Base-by-base conservation (phyloP, 2,797 vertebrate genomes). In the Tragopan temminckii region DNA sequence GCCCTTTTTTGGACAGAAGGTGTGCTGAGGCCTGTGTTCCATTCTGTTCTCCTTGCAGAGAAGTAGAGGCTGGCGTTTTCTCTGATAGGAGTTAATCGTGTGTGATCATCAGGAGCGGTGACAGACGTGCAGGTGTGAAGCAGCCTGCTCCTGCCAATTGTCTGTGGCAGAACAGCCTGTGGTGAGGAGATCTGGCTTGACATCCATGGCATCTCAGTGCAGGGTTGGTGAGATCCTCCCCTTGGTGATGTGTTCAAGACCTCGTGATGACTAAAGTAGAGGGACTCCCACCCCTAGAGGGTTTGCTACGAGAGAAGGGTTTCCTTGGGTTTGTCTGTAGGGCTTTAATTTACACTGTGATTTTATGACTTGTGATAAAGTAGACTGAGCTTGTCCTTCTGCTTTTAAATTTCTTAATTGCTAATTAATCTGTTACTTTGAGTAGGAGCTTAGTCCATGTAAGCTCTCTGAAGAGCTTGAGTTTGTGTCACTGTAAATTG, bases 231-330 rank as follows among this genome's bases (percentile, higher is more conserved):
- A 59, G 52, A 33, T 36, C 35, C 53, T 75, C 27, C 35, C 77
- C 46, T 55, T 80, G 25, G 21, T 70, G 57, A 11, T 1, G 0
- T 52, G 50, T 52, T 52, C 50, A 52, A 29, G 50, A 52, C 50
- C 50, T 29, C 5, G 27, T 52, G 50, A 29, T 29, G 15, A 29
- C 50, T 29, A 17, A 4, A 9, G 50, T 29, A 29, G 15, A 29
- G 27, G 50, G 50, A 29, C 50, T 35, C 11, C 3, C 46, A 2
- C 46, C 29, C 3, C 40, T 35, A 1, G 0, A 2, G 36, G 55
- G 2, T 57, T 71, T 64, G 36, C 12, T 9, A 24, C 40, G 50
- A 24, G 43, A 61, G 3, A 72, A 35, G 48, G 17, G 18, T 50
- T 59, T 46, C 23, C 21, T 35, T 24, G 7, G n/a, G 13, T 31